Conservation (phyloP, 1,140 invertebrate genomes). For the Chelonus insularis region DNA sequence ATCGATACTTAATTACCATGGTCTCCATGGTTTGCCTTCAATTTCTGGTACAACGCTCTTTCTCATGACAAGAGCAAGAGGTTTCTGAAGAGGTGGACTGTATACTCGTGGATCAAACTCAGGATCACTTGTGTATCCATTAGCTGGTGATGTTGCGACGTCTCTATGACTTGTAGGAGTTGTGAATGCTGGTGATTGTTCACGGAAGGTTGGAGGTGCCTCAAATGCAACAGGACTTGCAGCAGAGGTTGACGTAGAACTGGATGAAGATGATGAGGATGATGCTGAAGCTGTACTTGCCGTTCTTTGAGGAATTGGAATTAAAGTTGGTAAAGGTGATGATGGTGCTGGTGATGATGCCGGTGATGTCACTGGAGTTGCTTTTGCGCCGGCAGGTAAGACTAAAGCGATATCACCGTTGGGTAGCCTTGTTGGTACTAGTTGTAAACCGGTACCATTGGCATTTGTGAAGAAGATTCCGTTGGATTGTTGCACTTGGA, state of each 20-base stretch:
- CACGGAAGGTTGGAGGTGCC: slow-evolving; percentile 45
- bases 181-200: slow-evolving; percentile 54
- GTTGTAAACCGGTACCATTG: slow-evolving; percentile 60
- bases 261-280: slow-evolving; percentile 60
- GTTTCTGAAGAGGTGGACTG: slow-evolving; percentile 64
- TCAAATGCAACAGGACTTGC: slow-evolving; percentile 55
- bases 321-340: slow-evolving; percentile 67
- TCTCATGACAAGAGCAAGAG: slow-evolving; percentile 72
- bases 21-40: slow-evolving; percentile 65
- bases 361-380: slow-evolving; percentile 52
- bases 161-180: slow-evolving; percentile 53
- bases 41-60: slow-evolving; percentile 62
- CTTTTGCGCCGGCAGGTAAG: slow-evolving; percentile 57
- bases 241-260: slow-evolving; percentile 55
- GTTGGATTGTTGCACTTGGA: slow-evolving; percentile 58
- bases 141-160: slow-evolving; percentile 54
- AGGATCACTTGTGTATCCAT: slow-evolving; percentile 52
- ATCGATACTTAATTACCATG: slow-evolving; percentile 65
- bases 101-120: slow-evolving; percentile 57
- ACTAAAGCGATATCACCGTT: slow-evolving; percentile 67
- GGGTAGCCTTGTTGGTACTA: slow-evolving; percentile 66
- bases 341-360: slow-evolving; percentile 56
- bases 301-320: slow-evolving; percentile 72
- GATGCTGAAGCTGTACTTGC: slow-evolving; percentile 70
- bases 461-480: slow-evolving; percentile 59